These are phyloP conservation scores for Hyposoter dolosus DNA, from an alignment of 2,888 invertebrate species.

Conservation along the genomic window DNA sequence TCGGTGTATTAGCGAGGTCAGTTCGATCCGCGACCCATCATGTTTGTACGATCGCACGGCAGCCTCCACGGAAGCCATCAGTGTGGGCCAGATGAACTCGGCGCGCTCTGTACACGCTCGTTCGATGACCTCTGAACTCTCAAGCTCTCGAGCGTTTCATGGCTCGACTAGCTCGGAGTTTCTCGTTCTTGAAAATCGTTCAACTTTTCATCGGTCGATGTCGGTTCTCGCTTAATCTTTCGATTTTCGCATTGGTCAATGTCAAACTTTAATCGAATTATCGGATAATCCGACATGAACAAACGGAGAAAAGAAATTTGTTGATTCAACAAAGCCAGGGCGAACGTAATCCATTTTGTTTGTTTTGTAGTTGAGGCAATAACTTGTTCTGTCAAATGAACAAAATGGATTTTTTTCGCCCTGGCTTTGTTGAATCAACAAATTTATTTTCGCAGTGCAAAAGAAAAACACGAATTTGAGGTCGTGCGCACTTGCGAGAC, in stretches of 20 bases:
- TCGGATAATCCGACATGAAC: not conserved
- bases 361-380: too few relatives aligned
- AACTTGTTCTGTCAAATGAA: too few relatives aligned
- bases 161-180: not conserved
- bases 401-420: too few relatives aligned
- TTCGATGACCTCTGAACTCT: conserved; percentile 67
- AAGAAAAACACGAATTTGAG: not conserved
- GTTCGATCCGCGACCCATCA: conserved; percentile 23
- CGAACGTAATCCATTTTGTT: too few relatives aligned
- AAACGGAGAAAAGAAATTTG: too few relatives aligned
- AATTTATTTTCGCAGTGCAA: too few relatives aligned
- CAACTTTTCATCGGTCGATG: not conserved
- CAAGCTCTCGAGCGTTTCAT: not conserved
- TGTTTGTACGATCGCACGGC: conserved; percentile 4
- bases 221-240: not conserved
- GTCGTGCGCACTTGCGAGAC: not conserved
- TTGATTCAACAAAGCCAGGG: too few relatives aligned
- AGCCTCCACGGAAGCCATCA: conserved; percentile 13
- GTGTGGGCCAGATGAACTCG: conserved; percentile 44
- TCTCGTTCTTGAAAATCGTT: not conserved
- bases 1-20: conserved; percentile 40
- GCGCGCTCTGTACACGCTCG: conserved; percentile 34
- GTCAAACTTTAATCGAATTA: not conserved
- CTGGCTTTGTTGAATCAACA: too few relatives aligned
- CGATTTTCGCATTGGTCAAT: not conserved